phyloP scores from a whole-genome alignment of 35 echinoderm and acorn worm genomes.

The Apostichopus japonicus region DNA sequence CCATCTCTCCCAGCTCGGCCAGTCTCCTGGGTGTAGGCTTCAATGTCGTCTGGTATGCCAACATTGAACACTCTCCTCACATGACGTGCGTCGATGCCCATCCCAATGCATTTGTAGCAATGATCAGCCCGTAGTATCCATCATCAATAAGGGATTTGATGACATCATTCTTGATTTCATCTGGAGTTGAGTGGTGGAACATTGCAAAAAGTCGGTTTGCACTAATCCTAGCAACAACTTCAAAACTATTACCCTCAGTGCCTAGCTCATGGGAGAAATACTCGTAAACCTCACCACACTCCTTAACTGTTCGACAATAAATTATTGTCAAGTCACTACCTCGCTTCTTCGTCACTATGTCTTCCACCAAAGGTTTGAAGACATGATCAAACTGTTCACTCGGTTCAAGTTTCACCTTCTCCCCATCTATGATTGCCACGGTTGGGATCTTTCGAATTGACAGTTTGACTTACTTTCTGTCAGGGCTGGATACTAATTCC shows the following conservation, averaged over 20 bases:
- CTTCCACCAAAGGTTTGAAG: neutral
- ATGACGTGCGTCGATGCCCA: neutral
- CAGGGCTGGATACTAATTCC: neutral
- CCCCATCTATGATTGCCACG: neutral
- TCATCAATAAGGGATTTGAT: neutral
- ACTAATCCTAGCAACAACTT: neutral
- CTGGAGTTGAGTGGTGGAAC: constrained; percentile 11
- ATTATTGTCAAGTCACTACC: neutral
- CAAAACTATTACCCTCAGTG: neutral
- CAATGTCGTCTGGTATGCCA: constrained; percentile 5
- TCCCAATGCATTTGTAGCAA: constrained; percentile 21
- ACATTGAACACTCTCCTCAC: neutral
- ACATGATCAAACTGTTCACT: constrained; percentile 1
- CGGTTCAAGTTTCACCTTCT: neutral
- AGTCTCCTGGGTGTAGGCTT: neutral
- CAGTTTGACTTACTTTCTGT: neutral
- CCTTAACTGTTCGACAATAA: constrained; percentile 23
- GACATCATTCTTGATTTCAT: constrained; percentile 6
- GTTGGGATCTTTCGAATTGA: neutral
- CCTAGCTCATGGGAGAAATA: constrained; percentile 2
- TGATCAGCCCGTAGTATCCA: neutral
- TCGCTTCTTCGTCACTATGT: neutral
- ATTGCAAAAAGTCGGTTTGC: neutral
- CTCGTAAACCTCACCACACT: neutral
- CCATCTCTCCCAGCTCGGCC: constrained; percentile 24